These are phyloP conservation scores for Eulacestoma nigropectus DNA, from an alignment of 2,113 vertebrate species.

Conservation along the genomic window DNA sequence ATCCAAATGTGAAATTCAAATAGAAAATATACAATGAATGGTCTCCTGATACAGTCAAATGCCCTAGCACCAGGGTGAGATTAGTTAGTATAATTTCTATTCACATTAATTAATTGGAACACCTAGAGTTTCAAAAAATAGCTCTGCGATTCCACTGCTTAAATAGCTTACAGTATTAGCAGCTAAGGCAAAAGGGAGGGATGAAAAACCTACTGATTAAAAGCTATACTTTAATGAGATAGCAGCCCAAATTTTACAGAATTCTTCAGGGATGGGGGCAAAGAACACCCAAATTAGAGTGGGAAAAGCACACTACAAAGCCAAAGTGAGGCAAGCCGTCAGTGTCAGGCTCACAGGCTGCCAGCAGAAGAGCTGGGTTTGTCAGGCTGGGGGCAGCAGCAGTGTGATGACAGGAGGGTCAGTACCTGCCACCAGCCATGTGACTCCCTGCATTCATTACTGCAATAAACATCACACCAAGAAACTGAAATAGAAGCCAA, in stretches of 20 bases:
- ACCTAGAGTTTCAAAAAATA: not conserved
- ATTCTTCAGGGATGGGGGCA: not conserved
- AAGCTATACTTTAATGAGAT: not conserved
- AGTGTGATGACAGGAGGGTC: not conserved
- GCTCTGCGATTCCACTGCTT: not conserved
- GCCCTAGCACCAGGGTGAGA: not conserved
- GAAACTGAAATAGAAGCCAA: not conserved
- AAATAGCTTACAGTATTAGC: not conserved
- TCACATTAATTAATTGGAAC: conserved; percentile 22
- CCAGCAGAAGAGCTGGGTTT: not conserved
- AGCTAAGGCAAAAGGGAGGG: not conserved
- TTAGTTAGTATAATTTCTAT: not conserved
- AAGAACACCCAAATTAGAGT: not conserved
- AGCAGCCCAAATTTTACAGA: not conserved
- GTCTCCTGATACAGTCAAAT: not conserved
- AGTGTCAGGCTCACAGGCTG: not conserved
- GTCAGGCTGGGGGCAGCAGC: not conserved
- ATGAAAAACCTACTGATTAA: not conserved
- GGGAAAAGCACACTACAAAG: not conserved
- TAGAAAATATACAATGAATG: not conserved
- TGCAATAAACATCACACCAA: not conserved
- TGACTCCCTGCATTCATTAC: not conserved
- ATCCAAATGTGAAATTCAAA: not conserved
- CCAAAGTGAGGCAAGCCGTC: not conserved
- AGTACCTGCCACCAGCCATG: not conserved